Base-by-base conservation (phyloP, 2,797 vertebrate genomes). In the Vultur gryphus region DNA sequence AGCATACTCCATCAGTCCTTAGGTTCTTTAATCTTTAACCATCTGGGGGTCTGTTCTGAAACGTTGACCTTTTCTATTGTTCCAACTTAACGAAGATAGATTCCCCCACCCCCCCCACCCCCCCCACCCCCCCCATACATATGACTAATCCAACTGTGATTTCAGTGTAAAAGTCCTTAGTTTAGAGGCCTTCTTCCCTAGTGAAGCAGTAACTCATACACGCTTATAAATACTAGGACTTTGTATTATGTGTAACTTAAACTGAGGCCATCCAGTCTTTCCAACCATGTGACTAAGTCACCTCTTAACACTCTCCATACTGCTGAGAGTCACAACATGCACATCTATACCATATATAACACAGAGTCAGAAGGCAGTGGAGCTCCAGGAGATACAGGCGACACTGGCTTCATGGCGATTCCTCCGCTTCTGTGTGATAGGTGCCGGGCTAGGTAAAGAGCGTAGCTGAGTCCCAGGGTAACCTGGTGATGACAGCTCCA, bases 401-500 rank as follows among this genome's bases (percentile, higher is more conserved):
- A 19, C 15, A 4, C 20, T 35, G 81, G 59, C 64, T 90, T 66
- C 18, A 24, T 0, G 0, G 26, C 0, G 0, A 6, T 72, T 81
- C 49, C 37, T 87, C 44, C 33, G 8, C 13, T 73, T 85, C 41
- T 67, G 54, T 69, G 61, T 3, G 8, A 2, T 61, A 64, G 73
- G n/a, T 83, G 41, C 67, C 1, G 8, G 37, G 46, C 44, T 84
- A 71, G 65, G 54, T 82, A 77, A 43, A 73, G 48, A 52, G 31
- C 3, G 4, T 78, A 71, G 67, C 49, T 46, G 55, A 81, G 43
- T 81, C 46, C 46, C 49, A 54, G 89, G 55, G 52, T 89, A 73
- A 61, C 41, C 26, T 85, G 86, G 52, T 78, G 82, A 75, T 91
- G 87, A 83, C 86, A 91, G 29, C 72, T 96, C 39, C 76, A 81